phyloP scores from a whole-genome alignment of 1,140 invertebrate genomes.

The Drosophila ogumai region DNA sequence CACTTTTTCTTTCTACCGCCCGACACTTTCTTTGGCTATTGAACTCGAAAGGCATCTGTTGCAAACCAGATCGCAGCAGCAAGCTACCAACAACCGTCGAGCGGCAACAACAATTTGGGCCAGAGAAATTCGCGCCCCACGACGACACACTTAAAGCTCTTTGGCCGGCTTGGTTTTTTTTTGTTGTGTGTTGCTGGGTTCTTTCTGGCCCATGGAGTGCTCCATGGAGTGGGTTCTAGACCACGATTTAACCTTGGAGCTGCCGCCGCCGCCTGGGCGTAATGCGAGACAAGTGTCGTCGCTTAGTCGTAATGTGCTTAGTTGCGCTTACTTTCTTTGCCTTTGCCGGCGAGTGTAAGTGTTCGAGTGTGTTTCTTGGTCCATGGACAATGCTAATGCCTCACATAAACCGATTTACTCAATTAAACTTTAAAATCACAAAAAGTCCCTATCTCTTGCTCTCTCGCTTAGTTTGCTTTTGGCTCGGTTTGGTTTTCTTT shows the following conservation, averaged over 20 bases:
- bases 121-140: slow-evolving; percentile 81
- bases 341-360: slow-evolving; percentile 19
- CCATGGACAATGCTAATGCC: slow-evolving; percentile 65
- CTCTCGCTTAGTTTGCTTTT: slow-evolving; percentile 9
- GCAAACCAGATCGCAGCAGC: slow-evolving; percentile 65
- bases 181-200: slow-evolving; percentile 26
- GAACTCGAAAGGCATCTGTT: slow-evolving; percentile 74
- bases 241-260: slow-evolving; percentile 69
- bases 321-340: slow-evolving; percentile 81
- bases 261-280: slow-evolving; percentile 63
- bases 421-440: slow-evolving; percentile 75
- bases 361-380: slow-evolving; percentile 9
- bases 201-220: slow-evolving; percentile 50
- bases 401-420: slow-evolving; percentile 80
- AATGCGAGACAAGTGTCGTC: slow-evolving; percentile 75
- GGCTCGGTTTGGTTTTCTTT: slow-evolving; percentile 28
- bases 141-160: slow-evolving; percentile 67
- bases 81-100: slow-evolving; percentile 12
- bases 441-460: slow-evolving; percentile 14
- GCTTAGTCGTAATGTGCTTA: slow-evolving; percentile 75
- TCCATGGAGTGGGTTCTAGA: slow-evolving; percentile 54
- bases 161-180: slow-evolving; percentile 6
- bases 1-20: slow-evolving; percentile 79
- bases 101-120: slow-evolving; percentile 71
- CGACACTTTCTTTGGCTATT: slow-evolving; percentile 80